phyloP scores from a whole-genome alignment of 1,140 invertebrate genomes.

The Drosophila leontia region DNA sequence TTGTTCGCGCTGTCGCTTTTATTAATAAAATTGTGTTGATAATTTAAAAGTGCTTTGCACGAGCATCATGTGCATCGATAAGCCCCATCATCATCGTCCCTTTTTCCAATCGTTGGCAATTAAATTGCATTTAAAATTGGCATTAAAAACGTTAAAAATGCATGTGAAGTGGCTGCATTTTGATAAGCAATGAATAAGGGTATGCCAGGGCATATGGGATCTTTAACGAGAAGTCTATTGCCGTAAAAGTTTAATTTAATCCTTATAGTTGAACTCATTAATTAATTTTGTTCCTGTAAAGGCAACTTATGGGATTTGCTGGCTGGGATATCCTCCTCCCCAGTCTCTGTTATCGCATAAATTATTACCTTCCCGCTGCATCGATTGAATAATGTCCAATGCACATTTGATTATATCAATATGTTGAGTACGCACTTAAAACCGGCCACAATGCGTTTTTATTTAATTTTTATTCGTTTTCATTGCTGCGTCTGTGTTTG shows the following conservation, averaged over 20 bases:
- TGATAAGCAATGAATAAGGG: conserved; percentile 42
- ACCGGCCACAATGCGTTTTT: conserved; percentile 42
- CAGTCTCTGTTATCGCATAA: conserved; percentile 45
- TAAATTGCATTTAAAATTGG: conserved; percentile 74
- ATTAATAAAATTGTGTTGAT: conserved; percentile 75
- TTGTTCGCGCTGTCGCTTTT: conserved; percentile 27
- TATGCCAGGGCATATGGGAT: conserved; percentile 13
- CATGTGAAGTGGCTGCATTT: conserved; percentile 27
- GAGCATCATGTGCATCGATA: conserved; percentile 77
- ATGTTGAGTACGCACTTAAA: conserved; percentile 46
- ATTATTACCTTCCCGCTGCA: conserved; percentile 44
- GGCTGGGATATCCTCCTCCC: conserved; percentile 4
- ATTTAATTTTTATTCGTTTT: conserved; percentile 52
- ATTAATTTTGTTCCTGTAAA: not conserved
- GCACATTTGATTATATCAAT: conserved; percentile 60
- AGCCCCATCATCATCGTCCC: conserved; percentile 48
- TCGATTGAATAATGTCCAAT: conserved; percentile 49
- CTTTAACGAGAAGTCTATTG: not conserved
- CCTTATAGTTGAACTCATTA: not conserved
- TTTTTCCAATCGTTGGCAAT: conserved; percentile 51
- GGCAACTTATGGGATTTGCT: conserved; percentile 4
- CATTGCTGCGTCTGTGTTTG: conserved; percentile 28
- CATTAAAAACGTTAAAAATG: conserved; percentile 65
- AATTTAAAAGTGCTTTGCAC: conserved; percentile 80
- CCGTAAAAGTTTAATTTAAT: not conserved